phyloP scores from a whole-genome alignment of 2,797 vertebrate genomes.

The Oceanodroma leucorhoa region DNA sequence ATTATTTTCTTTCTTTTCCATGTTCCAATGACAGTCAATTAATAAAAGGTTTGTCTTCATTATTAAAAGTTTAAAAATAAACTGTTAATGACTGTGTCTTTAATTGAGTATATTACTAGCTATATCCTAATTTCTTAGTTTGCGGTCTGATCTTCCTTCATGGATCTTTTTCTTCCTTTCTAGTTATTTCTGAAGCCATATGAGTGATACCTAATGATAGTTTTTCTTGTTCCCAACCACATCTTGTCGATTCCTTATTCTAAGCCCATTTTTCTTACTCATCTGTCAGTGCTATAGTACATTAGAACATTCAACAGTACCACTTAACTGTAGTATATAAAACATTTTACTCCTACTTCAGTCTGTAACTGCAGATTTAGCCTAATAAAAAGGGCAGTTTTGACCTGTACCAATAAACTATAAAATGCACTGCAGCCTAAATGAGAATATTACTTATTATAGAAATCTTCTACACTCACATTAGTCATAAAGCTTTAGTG shows the following conservation, averaged over 20 bases:
- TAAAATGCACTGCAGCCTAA: neutral
- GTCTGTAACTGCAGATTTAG: neutral
- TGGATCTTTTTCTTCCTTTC: neutral
- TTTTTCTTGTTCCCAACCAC: neutral
- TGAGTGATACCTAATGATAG: neutral
- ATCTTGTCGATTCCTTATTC: neutral
- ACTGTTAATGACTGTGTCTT: neutral
- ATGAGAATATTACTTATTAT: neutral
- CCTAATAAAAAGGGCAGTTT: slow-evolving; percentile 26
- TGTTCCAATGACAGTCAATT: neutral
- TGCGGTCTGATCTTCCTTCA: neutral
- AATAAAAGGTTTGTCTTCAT: neutral
- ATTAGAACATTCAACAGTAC: neutral
- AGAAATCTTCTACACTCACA: neutral
- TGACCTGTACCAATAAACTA: neutral
- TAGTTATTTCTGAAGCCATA: neutral
- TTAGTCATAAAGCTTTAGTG: neutral
- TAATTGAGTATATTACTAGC: neutral
- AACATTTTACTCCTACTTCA: slow-evolving; percentile 9
- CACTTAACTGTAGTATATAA: neutral
- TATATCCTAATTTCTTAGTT: neutral
- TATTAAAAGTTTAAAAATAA: neutral
- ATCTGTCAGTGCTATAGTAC: neutral
- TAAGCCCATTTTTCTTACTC: neutral
- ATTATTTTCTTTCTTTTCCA: slow-evolving; percentile 2